These are phyloP conservation scores for Mystacides longicornis DNA, from an alignment of 2,888 invertebrate species.

Conservation along the genomic window DNA sequence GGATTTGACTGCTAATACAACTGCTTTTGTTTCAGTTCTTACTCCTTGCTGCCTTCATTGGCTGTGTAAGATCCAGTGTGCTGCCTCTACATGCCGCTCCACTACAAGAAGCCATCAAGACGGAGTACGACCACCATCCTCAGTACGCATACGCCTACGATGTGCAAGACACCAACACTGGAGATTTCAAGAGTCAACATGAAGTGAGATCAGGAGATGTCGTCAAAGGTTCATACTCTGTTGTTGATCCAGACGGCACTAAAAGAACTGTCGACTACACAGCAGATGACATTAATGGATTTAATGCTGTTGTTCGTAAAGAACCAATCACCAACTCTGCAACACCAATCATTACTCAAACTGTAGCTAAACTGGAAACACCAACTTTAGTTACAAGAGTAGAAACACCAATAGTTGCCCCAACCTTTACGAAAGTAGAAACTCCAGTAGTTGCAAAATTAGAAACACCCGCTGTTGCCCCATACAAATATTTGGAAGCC, in stretches of 20 bases:
- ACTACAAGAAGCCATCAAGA: constrained; percentile 19
- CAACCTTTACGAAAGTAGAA: background rate
- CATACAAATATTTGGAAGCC: background rate
- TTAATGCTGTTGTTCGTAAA: constrained; percentile 35
- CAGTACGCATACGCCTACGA: constrained; percentile 36
- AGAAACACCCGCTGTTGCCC: background rate
- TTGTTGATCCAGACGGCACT: constrained; percentile 34
- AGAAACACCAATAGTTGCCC: background rate
- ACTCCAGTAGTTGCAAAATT: constrained; percentile 7
- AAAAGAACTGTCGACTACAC: constrained; percentile 34
- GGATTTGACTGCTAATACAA: background rate
- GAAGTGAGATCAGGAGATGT: constrained; percentile 34
- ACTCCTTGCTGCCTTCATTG: constrained; percentile 15
- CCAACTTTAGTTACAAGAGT: constrained; percentile 4
- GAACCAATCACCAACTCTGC: constrained; percentile 30
- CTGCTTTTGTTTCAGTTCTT: constrained; percentile 18
- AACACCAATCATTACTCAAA: constrained; percentile 23
- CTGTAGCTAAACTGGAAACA: constrained; percentile 1
- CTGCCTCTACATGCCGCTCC: constrained; percentile 21
- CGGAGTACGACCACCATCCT: constrained; percentile 26
- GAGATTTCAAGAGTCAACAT: constrained; percentile 35
- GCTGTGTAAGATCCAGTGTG: constrained; percentile 19
- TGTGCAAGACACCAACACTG: constrained; percentile 34
- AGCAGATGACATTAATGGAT: constrained; percentile 34
- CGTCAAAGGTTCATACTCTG: constrained; percentile 35